Evolutionary conservation across 2,797 vertebrate species (phyloP).

Genomic region (Cirrhinus molitorella): DNA sequence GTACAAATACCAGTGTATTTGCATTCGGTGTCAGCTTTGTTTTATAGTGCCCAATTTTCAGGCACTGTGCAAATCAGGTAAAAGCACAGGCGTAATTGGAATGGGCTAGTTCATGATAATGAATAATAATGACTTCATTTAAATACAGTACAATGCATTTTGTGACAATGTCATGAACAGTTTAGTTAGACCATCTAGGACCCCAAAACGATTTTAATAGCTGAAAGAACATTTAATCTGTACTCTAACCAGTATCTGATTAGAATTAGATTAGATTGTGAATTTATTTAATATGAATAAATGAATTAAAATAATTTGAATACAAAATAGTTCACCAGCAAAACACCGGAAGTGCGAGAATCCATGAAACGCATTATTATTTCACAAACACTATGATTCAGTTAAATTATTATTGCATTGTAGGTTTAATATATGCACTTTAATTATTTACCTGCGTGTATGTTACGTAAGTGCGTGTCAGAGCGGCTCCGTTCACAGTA

Average conservation of each 20-base stretch:
- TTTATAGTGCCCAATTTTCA: background rate
- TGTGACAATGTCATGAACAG: background rate
- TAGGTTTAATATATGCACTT: no score
- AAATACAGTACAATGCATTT: background rate
- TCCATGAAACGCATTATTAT: no score
- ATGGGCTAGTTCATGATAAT: background rate
- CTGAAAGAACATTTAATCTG: background rate
- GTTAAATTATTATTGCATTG: no score
- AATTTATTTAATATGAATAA: no score
- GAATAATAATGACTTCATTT: background rate
- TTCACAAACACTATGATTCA: no score
- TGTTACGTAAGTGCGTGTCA: no score
- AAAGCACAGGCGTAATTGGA: background rate
- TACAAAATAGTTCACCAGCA: no score
- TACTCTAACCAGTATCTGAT: background rate
- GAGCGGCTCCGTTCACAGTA: no score
- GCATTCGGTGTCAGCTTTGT: background rate
- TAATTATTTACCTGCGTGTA: no score
- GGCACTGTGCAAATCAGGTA: background rate
- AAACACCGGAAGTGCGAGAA: no score
- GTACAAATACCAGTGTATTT: constrained; percentile 1
- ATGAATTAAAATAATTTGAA: no score
- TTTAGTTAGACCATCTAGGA: background rate
- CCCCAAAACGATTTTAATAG: background rate
- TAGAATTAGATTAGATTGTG: no score